Conservation (phyloP, 2,888 invertebrate genomes). For the Pyrocoelia pectoralis region DNA sequence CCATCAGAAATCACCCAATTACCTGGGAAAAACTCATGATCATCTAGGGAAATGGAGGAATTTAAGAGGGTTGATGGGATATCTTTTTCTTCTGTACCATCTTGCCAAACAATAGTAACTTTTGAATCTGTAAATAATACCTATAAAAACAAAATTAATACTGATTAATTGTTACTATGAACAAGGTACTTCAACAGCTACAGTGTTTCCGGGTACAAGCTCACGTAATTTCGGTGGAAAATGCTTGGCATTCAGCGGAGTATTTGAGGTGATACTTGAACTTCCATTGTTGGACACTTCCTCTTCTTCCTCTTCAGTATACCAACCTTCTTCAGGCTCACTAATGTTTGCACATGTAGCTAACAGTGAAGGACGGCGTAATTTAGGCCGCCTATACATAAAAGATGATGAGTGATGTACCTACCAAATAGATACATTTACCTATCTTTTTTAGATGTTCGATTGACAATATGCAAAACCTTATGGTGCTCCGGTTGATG, state of each 20-base stretch:
- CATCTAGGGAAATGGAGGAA: conserved; percentile 94
- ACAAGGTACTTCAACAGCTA: conserved; percentile 55
- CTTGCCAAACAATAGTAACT: conserved; percentile 65
- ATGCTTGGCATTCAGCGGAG: conserved; percentile 47
- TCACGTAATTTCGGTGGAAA: conserved; percentile 55
- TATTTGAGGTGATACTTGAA: conserved; percentile 48
- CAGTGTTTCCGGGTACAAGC: conserved; percentile 53
- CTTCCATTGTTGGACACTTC: conserved; percentile 50
- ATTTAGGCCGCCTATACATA: conserved; percentile 24
- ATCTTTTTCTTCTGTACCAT: conserved; percentile 86
- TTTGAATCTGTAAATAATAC: conserved; percentile 55
- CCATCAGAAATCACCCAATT: conserved; percentile 88
- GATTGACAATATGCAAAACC: conserved; percentile 49
- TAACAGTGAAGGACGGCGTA: conserved; percentile 32
- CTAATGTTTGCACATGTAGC: conserved; percentile 25
- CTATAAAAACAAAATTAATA: conserved; percentile 25
- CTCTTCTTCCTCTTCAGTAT: conserved; percentile 57
- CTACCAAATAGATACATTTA: conserved; percentile 2
- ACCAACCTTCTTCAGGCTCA: conserved; percentile 56
- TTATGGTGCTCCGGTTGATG: conserved; percentile 52
- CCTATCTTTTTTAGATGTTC: conserved; percentile 35
- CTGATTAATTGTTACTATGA: no score
- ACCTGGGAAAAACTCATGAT: conserved; percentile 94
- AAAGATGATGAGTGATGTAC: neutral
- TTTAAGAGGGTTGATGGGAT: conserved; percentile 89